phyloP scores from a whole-genome alignment of 2,888 invertebrate species.

The Podabrus alpinus region DNA sequence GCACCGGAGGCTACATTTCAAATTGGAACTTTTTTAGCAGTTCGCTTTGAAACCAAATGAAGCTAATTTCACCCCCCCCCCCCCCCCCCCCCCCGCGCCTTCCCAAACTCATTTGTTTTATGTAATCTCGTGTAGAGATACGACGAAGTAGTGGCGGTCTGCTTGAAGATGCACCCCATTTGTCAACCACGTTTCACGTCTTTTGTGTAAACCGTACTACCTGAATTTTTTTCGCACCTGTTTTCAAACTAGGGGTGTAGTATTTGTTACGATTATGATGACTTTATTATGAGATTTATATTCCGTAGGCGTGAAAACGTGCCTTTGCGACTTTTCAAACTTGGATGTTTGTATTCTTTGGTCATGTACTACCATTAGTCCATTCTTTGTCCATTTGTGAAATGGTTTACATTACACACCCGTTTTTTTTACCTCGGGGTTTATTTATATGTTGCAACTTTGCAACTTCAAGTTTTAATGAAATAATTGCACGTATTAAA shows the following conservation, averaged over 20 bases:
- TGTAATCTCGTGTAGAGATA: not conserved
- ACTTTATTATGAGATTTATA: not conserved
- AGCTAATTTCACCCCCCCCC: too few relatives aligned
- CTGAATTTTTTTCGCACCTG: not conserved
- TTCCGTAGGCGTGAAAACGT: not conserved
- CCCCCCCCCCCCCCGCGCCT: not conserved
- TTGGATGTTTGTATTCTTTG: not conserved
- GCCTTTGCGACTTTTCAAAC: not conserved
- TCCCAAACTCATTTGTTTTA: not conserved
- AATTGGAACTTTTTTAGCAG: too few relatives aligned
- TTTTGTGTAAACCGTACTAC: not conserved
- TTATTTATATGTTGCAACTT: not conserved
- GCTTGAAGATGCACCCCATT: not conserved
- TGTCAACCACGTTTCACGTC: not conserved
- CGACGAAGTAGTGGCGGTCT: not conserved
- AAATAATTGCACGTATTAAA: not conserved
- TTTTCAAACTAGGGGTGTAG: not conserved
- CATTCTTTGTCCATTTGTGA: not conserved
- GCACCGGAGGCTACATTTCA: too few relatives aligned
- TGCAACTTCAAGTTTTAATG: not conserved
- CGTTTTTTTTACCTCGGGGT: not conserved
- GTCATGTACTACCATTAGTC: not conserved
- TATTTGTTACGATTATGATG: not conserved
- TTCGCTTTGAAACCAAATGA: not conserved
- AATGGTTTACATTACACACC: too few relatives aligned